Percentiles rank a stretch among this genome's conserved stretches.
Conservation (phyloP, 2,888 invertebrate species). For the Antheraea assamensis region DNA sequence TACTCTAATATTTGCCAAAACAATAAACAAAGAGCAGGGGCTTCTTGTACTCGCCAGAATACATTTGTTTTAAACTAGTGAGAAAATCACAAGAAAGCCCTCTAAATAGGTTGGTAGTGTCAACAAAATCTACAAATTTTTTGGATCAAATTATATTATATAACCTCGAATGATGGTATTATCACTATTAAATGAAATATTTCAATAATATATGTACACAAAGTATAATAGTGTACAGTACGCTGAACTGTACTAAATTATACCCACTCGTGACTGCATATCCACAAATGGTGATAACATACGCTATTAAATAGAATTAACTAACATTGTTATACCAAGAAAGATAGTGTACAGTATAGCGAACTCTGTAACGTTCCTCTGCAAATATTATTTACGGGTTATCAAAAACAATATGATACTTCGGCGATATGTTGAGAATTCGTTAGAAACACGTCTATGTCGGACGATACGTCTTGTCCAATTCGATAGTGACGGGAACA, state of each 20-base stretch:
- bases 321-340: background rate
- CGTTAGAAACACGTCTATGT: background rate
- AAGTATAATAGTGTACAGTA: no score
- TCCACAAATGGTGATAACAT: background rate
- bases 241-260: background rate
- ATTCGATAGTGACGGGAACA: slow-evolving; percentile 57
- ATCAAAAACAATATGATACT: background rate
- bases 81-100: no score
- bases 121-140: no score
- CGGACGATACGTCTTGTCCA: slow-evolving; percentile 48
- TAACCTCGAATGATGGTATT: no score
- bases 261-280: background rate
- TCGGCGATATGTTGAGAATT: slow-evolving; percentile 8
- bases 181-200: no score
- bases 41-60: no score
- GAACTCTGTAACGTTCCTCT: slow-evolving; percentile 43
- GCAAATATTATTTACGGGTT: background rate
- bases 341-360: background rate
- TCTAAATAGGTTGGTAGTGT: no score
- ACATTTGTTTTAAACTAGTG: no score
- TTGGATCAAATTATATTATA: no score
- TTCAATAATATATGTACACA: no score
- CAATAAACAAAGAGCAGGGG: no score
- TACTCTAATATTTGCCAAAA: no score
- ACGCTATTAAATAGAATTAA: background rate